Evolutionary conservation across 92 coral and sea anemone species (phyloP), one percentile per base, ranked within the genome.

Genomic region (Metridium senile): DNA sequence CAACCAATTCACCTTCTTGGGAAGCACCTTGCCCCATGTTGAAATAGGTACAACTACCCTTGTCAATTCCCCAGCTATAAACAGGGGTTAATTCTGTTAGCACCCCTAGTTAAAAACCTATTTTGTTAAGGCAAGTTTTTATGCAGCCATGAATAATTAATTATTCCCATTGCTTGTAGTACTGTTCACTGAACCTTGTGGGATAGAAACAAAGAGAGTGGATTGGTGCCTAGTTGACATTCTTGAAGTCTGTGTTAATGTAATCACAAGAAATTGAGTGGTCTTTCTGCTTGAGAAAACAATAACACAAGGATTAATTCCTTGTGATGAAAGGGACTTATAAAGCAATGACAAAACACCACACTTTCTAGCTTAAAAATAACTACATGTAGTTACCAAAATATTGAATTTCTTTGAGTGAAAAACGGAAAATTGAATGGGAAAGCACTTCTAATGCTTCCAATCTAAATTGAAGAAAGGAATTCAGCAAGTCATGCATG

Each of bases 21-120:
- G 99, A 89, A 47, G 89, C 80, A 62, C 86, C 94, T 58, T 96
- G 99, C 53, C 99, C 99, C 99, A 96, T 96, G 56, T 11, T 79
- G 80, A 66, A 83, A 79, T 34, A 26, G 39, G 26, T 33, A 25
- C 26, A n/a, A 59, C 64, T 22, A 54, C 72, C 67, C 59, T 9
- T 26, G 11, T 0, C 13, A 25, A 33, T 53, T 9, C 35, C 62
- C 66, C 69, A 63, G 31, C 43, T 68, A 28, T 59, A 59, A 26
- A 27, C 47, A 28, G 56, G 25, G 53, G 1, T 32, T 39, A 28
- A 46, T 77, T 31, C 26, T 17, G 59, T 13, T 43, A 70, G 70
- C 21, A 43, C 22, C 52, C 46, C 34, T 26, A 56, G 39, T 51
- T 58, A 70, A 70, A 28, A 33, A 69, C 70, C 71, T 65, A 71